Evolutionary conservation across 2,888 invertebrate species (phyloP).

Genomic region (Cheilosia variabilis): DNA sequence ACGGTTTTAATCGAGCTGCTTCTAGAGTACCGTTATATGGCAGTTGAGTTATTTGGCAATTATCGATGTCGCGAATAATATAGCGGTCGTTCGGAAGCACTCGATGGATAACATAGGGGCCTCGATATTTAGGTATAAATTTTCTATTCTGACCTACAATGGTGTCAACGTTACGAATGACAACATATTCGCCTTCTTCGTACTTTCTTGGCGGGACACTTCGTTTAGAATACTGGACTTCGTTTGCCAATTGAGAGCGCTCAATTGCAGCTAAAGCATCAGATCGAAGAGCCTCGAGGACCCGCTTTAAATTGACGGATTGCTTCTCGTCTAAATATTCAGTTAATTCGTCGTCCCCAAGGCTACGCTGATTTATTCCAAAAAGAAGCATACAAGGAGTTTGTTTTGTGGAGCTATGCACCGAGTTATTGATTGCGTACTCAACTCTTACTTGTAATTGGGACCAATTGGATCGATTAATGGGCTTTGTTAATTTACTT

Average conservation of each 20-base stretch:
- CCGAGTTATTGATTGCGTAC: slow-evolving; percentile 25
- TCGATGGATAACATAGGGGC: slow-evolving; percentile 33
- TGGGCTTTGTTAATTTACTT: slow-evolving; percentile 1
- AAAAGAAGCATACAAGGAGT: slow-evolving; percentile 17
- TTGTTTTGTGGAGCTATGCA: slow-evolving; percentile 17
- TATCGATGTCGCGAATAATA: slow-evolving; percentile 41
- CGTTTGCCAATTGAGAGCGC: slow-evolving; percentile 6
- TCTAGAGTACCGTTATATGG: slow-evolving; percentile 24
- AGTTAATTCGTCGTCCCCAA: slow-evolving; percentile 26
- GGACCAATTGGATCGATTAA: slow-evolving; percentile 8
- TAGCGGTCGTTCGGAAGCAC: slow-evolving; percentile 44
- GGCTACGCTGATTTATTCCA: slow-evolving; percentile 17
- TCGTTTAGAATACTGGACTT: slow-evolving; percentile 24
- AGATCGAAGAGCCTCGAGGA: neutral
- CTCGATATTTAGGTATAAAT: slow-evolving; percentile 33
- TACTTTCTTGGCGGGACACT: slow-evolving; percentile 14
- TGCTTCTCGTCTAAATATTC: slow-evolving; percentile 26
- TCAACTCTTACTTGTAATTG: slow-evolving; percentile 1
- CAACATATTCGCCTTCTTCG: slow-evolving; percentile 26
- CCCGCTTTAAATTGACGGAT: neutral
- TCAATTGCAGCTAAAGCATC: neutral
- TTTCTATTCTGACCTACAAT: slow-evolving; percentile 25
- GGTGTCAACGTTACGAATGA: slow-evolving; percentile 21
- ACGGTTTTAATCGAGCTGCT: slow-evolving; percentile 12
- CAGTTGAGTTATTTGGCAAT: slow-evolving; percentile 36